phyloP scores from a whole-genome alignment of 2,113 vertebrate species.

The Etheostoma cragini region DNA sequence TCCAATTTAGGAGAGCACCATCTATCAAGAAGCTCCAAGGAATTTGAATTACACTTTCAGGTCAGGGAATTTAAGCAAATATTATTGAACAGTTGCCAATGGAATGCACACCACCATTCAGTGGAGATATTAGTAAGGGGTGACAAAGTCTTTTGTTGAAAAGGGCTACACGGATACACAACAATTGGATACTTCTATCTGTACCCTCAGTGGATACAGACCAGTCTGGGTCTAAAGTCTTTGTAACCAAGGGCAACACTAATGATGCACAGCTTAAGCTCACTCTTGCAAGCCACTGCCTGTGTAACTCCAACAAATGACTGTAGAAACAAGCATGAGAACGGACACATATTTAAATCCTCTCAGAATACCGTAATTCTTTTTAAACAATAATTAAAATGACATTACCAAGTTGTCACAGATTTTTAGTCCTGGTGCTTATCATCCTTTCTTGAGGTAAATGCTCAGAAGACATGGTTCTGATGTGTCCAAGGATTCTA shows the following conservation, averaged over 20 bases:
- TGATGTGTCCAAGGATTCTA: not conserved
- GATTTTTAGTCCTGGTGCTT: slow-evolving; percentile 3
- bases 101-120: slow-evolving; percentile 64
- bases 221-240: slow-evolving; percentile 59
- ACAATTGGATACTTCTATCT: slow-evolving; percentile 63
- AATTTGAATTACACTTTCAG: slow-evolving; percentile 63
- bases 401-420: slow-evolving; percentile 11
- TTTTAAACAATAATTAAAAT: slow-evolving; percentile 32
- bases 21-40: slow-evolving; percentile 43
- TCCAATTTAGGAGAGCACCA: slow-evolving; percentile 31
- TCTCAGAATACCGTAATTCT: slow-evolving; percentile 9
- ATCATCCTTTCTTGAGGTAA: not conserved
- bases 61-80: slow-evolving; percentile 70
- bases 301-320: slow-evolving; percentile 61
- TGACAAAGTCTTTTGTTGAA: slow-evolving; percentile 74
- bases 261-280: slow-evolving; percentile 77
- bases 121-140: slow-evolving; percentile 72
- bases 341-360: slow-evolving; percentile 47
- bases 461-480: not conserved
- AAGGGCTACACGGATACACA: slow-evolving; percentile 65
- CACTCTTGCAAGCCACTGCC: slow-evolving; percentile 69
- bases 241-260: slow-evolving; percentile 73
- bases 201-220: slow-evolving; percentile 63
- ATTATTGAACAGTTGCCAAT: slow-evolving; percentile 68
- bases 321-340: slow-evolving; percentile 68